Evolutionary conservation across 2,113 vertebrate species (phyloP), one percentile per base, ranked within the genome.

Genomic region (Oxygymnocypris stewartii): DNA sequence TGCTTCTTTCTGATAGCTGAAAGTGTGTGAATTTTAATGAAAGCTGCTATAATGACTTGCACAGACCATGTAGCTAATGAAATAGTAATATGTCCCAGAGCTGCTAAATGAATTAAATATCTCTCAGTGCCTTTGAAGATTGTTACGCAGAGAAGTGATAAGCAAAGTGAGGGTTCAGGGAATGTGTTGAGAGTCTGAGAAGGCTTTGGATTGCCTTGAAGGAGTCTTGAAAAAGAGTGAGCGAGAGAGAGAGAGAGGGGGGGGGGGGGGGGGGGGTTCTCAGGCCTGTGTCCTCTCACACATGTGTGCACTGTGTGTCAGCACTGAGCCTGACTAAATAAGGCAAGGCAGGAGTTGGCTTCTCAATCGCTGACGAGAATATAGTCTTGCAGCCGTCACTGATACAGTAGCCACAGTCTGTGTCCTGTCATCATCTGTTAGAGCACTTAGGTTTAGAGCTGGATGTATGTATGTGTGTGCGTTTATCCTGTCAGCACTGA

Each of bases 241-340:
- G 18, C 35, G 61, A 71, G 59, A 28, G 25, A 59, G 79, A 81
- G 31, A 51, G 49, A 4, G 49, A 51, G 49, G 6, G 3, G 16
- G 3, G 16, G 1, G 51, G 6, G 40, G 6, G 40, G 6, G 40
- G 1, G 18, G 80, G 84, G 69, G n/a, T 28, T 59, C 23, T 67
- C 44, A 77, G 57, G 13, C 28, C 77, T 76, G 76, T 77, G 35
- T 44, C 81, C 82, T 74, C 42, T 44, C 85, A 78, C 75, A 80
- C 69, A 73, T 82, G 65, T 82, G 74, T 77, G 80, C 42, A 54
- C 69, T 54, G 77, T 90, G 91, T 85, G 89, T 89, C 92, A 92
- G 92, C 92, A 91, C 89, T 90, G 93, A 88, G 94, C 90, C 93
- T 95, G 94, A 92, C 96, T 97, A 96, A 96, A 96, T 95, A 97